phyloP scores from a whole-genome alignment of 1,140 invertebrate species.

The Leptinotarsa lineolata region DNA sequence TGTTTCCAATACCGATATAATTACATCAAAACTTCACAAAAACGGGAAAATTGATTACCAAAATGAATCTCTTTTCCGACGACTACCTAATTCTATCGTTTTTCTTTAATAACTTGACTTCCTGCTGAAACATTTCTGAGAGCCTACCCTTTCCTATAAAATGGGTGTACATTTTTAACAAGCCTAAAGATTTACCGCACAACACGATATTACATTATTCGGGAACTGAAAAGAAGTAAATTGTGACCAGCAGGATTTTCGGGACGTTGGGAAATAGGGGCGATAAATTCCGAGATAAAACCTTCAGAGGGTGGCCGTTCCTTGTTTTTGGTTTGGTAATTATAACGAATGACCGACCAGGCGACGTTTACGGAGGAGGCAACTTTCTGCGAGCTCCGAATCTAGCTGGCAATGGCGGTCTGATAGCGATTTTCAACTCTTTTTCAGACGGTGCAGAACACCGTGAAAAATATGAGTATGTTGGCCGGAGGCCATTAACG shows the following conservation, averaged over 20 bases:
- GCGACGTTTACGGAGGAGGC: slow-evolving; percentile 11
- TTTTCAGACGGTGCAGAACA: slow-evolving; percentile 27
- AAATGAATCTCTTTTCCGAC: too few relatives aligned
- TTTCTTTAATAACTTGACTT: too few relatives aligned
- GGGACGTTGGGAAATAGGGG: slow-evolving; percentile 41
- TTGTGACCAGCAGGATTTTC: slow-evolving; percentile 39
- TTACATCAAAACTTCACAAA: too few relatives aligned
- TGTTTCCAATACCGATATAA: too few relatives aligned
- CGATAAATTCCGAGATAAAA: slow-evolving; percentile 48
- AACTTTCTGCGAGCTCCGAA: slow-evolving; percentile 7
- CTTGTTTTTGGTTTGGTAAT: slow-evolving; percentile 48
- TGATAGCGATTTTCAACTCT: slow-evolving; percentile 34
- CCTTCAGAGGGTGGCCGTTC: slow-evolving; percentile 42
- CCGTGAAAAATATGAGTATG: slow-evolving; percentile 25
- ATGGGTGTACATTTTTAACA: slow-evolving; percentile 37
- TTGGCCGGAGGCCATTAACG: neutral
- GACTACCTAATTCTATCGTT: too few relatives aligned
- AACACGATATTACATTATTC: slow-evolving; percentile 46
- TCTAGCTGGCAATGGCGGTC: slow-evolving; percentile 20
- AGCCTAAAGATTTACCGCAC: slow-evolving; percentile 34
- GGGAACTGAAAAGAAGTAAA: slow-evolving; percentile 41
- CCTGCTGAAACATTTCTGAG: too few relatives aligned
- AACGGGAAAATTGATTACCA: too few relatives aligned
- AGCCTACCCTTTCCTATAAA: slow-evolving; percentile 17
- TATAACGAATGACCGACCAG: slow-evolving; percentile 47